Percentiles rank a stretch among this genome's conserved stretches.
Evolutionary conservation across 2,113 vertebrate species (phyloP).

Genomic region (Rhegmatorhina hoffmannsi): DNA sequence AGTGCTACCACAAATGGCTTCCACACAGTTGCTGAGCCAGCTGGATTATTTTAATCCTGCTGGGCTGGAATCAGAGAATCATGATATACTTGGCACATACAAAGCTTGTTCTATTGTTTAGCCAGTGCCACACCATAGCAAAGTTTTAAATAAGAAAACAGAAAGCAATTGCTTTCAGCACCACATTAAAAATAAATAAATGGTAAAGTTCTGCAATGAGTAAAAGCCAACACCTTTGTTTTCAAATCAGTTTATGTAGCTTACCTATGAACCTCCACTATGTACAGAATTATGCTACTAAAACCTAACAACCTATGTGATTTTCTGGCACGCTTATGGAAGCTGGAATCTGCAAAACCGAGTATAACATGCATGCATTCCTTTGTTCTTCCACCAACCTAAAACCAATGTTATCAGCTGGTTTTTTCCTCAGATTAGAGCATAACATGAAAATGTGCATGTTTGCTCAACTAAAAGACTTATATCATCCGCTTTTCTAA

Average conservation of each 20-base stretch:
- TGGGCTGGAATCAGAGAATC: background rate
- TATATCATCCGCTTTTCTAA: background rate
- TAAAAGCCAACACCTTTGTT: background rate
- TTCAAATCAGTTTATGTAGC: background rate
- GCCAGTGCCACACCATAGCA: background rate
- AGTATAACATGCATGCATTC: background rate
- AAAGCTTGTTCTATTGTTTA: background rate
- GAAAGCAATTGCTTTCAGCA: background rate
- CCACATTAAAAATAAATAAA: background rate
- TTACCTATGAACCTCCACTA: background rate
- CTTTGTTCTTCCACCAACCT: background rate
- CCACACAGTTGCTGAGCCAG: background rate
- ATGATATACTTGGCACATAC: background rate
- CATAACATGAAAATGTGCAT: background rate
- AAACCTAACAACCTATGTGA: background rate
- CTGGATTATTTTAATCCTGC: constrained; percentile 17
- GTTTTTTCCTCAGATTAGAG: rapidly evolving
- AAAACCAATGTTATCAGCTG: background rate
- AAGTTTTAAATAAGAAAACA: background rate
- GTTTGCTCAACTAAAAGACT: background rate
- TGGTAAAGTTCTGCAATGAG: background rate
- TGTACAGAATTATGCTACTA: background rate
- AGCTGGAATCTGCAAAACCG: background rate
- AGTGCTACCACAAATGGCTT: background rate
- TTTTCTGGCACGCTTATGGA: rapidly evolving